Evolutionary conservation across 2,113 vertebrate genomes (phyloP).

Genomic region (Acanthisitta chloris): DNA sequence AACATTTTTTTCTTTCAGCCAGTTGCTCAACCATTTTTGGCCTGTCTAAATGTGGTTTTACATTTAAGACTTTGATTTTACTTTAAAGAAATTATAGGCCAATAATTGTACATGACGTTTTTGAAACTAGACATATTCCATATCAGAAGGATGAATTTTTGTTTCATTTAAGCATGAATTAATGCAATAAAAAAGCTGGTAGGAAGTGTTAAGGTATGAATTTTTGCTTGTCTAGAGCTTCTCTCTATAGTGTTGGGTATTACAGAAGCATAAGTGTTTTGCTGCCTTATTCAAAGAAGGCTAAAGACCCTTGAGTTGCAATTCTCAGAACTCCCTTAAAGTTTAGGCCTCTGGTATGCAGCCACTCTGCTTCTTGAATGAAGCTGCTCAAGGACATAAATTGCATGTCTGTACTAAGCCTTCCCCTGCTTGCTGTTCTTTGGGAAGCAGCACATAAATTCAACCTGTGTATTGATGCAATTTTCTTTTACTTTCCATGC

Average conservation of each 20-base stretch:
- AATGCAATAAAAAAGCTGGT: neutral
- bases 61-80: neutral
- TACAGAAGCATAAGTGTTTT: neutral
- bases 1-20: neutral
- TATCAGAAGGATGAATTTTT: neutral
- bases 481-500: neutral
- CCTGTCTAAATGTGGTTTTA: neutral
- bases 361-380: neutral
- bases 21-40: neutral
- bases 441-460: neutral
- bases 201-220: neutral
- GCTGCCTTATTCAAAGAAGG: neutral
- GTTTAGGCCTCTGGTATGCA: neutral
- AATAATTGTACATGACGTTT: neutral
- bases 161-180: neutral
- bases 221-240: neutral
- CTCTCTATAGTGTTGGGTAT: neutral
- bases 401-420: neutral
- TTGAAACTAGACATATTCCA: neutral
- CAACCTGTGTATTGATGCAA: neutral
- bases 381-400: neutral
- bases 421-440: neutral
- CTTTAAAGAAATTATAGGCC: neutral
- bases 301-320: neutral
- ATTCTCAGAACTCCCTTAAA: neutral